Conservation (phyloP, 2,797 vertebrate species). For the Myotis vivesi region DNA sequence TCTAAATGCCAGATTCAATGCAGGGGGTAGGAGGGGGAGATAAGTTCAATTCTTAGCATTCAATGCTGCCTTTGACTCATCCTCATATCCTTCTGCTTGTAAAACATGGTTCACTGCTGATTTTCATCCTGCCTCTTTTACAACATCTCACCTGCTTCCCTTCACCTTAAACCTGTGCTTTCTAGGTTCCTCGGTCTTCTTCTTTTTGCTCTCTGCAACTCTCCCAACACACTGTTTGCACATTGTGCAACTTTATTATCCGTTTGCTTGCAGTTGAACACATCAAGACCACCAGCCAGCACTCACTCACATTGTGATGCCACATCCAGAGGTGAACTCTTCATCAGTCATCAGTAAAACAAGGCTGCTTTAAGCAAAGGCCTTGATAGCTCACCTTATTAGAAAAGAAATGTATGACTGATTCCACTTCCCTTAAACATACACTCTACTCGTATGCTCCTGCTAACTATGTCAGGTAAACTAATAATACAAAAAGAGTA, state of each 20-base stretch:
- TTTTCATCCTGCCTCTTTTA: background rate
- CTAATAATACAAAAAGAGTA: background rate
- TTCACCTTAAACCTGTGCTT: background rate
- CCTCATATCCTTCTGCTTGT: background rate
- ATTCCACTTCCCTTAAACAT: background rate
- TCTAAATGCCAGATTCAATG: background rate
- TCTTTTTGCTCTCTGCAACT: background rate
- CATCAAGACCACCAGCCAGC: background rate
- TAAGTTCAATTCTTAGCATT: background rate
- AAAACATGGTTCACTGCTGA: background rate
- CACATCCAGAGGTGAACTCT: background rate
- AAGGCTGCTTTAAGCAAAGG: background rate
- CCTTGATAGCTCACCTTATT: background rate
- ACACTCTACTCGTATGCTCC: background rate
- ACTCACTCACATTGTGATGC: background rate
- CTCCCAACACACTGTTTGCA: too few species aligned
- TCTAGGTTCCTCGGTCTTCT: background rate
- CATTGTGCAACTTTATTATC: background rate
- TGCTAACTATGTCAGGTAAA: slow-evolving; percentile 12
- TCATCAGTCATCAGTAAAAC: background rate
- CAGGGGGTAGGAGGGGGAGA: rapidly evolving
- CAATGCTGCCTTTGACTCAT: background rate
- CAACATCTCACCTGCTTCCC: background rate
- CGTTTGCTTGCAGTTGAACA: background rate
- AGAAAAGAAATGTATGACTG: background rate